These are phyloP conservation scores for Nysson spinosus DNA, from an alignment of 2,888 invertebrate genomes.

Conservation along the genomic window DNA sequence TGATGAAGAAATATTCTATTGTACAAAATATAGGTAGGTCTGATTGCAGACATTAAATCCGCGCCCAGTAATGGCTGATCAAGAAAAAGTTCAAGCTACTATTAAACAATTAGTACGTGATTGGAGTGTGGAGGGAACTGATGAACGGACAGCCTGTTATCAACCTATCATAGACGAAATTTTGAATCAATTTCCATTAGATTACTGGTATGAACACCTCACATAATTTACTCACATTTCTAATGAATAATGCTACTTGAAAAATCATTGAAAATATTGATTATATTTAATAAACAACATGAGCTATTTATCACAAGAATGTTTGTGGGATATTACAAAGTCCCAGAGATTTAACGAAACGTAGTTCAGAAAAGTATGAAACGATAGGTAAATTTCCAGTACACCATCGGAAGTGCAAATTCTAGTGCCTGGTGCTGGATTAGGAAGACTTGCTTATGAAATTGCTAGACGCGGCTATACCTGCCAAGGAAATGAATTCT, in stretches of 20 bases:
- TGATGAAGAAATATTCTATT: conserved; percentile 58
- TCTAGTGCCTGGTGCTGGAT: conserved; percentile 97
- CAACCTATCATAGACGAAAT: conserved; percentile 93
- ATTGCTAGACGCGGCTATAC: conserved; percentile 92
- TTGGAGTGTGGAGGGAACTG: conserved; percentile 92
- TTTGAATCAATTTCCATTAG: conserved; percentile 83
- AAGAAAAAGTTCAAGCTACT: conserved; percentile 93
- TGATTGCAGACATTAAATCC: conserved; percentile 71
- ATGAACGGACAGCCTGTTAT: conserved; percentile 92
- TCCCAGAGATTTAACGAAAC: conserved; percentile 12
- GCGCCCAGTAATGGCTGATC: conserved; percentile 76
- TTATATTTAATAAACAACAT: too few species aligned
- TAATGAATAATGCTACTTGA: too few species aligned
- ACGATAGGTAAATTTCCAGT: conserved; percentile 71
- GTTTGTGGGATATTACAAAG: conserved; percentile 1
- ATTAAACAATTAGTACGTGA: conserved; percentile 98
- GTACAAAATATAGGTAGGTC: conserved; percentile 68
- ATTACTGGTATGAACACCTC: conserved; percentile 77
- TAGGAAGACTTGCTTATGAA: conserved; percentile 96
- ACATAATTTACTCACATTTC: neutral
- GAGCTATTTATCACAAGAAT: neutral
- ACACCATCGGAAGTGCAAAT: conserved; percentile 82
- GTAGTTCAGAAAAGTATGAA: conserved; percentile 58
- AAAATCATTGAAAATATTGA: too few species aligned
- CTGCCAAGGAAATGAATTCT: conserved; percentile 99